These are phyloP conservation scores for Cheumatopsyche charites DNA, from an alignment of 1,140 invertebrate species.

Conservation along the genomic window DNA sequence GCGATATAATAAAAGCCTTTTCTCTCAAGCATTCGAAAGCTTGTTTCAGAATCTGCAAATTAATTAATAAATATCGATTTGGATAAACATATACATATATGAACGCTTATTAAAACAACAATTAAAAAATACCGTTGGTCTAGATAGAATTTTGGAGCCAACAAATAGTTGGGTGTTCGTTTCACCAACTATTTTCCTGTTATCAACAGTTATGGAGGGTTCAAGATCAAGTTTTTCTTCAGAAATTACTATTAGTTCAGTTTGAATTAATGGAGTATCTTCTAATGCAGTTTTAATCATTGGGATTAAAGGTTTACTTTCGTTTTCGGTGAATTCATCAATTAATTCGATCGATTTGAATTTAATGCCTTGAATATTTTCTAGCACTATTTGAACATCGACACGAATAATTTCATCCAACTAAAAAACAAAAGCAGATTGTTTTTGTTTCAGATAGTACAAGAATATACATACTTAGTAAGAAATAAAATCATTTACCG, in stretches of 20 bases:
- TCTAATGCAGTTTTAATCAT: slow-evolving; percentile 64
- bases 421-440: slow-evolving; percentile 45
- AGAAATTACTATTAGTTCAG: slow-evolving; percentile 58
- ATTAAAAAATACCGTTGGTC: slow-evolving; percentile 50
- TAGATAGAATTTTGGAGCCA: slow-evolving; percentile 57
- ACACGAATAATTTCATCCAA: slow-evolving; percentile 62
- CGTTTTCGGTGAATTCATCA: slow-evolving; percentile 60
- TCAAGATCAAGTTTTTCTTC: slow-evolving; percentile 59
- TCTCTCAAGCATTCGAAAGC: slow-evolving; percentile 55
- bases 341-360: slow-evolving; percentile 75
- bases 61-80: slow-evolving; percentile 1
- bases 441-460: neutral
- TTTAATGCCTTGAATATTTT: slow-evolving; percentile 73
- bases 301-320: slow-evolving; percentile 59
- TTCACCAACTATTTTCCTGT: slow-evolving; percentile 65
- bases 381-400: slow-evolving; percentile 75
- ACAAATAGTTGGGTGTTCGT: slow-evolving; percentile 64
- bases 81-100: neutral
- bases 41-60: slow-evolving; percentile 57
- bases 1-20: slow-evolving; percentile 60
- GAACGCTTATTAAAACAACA: too few relatives aligned
- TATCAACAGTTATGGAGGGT: slow-evolving; percentile 63
- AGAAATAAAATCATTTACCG: slow-evolving; percentile 46
- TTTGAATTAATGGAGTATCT: slow-evolving; percentile 69
- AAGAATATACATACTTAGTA: neutral